A percentile compares a stretch with the other conserved stretches of the same genome.
Evolutionary conservation across 2,113 vertebrate species (phyloP).

Genomic region (Montifringilla adamsi): DNA sequence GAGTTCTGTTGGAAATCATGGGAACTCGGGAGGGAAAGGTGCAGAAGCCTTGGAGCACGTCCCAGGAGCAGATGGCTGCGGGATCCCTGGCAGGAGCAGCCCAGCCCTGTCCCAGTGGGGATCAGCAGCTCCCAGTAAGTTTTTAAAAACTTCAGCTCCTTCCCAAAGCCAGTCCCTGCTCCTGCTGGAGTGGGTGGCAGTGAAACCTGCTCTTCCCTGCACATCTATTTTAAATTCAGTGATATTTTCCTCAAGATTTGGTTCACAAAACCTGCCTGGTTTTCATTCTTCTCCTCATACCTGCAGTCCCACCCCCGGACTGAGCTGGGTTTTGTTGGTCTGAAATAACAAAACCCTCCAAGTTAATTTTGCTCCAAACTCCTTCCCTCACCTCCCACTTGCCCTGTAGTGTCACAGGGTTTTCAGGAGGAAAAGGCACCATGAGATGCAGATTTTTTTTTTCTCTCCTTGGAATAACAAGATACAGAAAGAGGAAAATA

Average conservation of each 20-base stretch:
- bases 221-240: neutral
- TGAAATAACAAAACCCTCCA: neutral
- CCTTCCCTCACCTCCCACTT: neutral
- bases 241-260: neutral
- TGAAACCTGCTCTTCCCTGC: neutral
- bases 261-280: neutral
- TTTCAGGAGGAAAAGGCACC: neutral
- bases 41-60: neutral
- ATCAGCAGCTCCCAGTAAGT: neutral
- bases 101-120: neutral
- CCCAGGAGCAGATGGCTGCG: neutral
- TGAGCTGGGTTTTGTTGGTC: neutral
- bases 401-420: neutral
- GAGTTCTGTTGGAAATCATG: neutral
- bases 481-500: neutral
- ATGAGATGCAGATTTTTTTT: neutral
- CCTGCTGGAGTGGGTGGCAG: neutral
- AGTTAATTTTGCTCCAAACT: neutral
- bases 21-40: neutral
- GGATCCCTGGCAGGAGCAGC: neutral
- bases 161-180: neutral
- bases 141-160: fast-evolving
- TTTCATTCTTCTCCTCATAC: neutral
- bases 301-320: neutral
- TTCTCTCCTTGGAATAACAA: neutral